Conservation (phyloP, 2,797 vertebrate species). For the Diplodus sargus region DNA sequence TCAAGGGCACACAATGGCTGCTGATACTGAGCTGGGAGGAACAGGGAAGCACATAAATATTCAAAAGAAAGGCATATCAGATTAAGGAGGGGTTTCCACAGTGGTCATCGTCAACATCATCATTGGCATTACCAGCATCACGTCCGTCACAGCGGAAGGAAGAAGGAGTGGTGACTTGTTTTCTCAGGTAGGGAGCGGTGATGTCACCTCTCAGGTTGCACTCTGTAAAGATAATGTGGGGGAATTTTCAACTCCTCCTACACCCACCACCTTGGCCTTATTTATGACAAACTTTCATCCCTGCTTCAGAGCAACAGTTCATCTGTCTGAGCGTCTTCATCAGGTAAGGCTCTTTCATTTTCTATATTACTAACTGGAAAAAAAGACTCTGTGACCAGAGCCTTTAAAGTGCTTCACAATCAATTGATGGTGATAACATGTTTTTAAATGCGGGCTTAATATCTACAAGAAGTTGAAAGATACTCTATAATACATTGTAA, state of each 20-base stretch:
- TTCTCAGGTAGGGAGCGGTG: slow-evolving; percentile 22
- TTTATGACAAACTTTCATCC: slow-evolving; percentile 62
- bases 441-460: not conserved
- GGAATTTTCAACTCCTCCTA: slow-evolving; percentile 77
- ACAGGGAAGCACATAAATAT: slow-evolving; percentile 32
- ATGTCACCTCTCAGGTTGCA: slow-evolving; percentile 50
- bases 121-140: not conserved
- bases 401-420: not conserved
- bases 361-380: not conserved
- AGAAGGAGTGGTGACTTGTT: slow-evolving; percentile 31
- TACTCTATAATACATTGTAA: not conserved
- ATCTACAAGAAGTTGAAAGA: not conserved
- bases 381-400: not conserved
- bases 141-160: slow-evolving; percentile 1
- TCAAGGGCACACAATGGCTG: slow-evolving; percentile 6
- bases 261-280: slow-evolving; percentile 12
- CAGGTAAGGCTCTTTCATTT: slow-evolving; percentile 71
- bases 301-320: slow-evolving; percentile 42
- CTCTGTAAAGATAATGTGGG: not conserved
- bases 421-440: not conserved
- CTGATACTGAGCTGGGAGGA: slow-evolving; percentile 17
- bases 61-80: slow-evolving; percentile 10
- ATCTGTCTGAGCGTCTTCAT: slow-evolving; percentile 41
- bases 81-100: slow-evolving; percentile 27
- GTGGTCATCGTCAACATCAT: not conserved